Conservation (phyloP, 2,888 invertebrate species). For the Liopterus haemorrhoidalis region DNA sequence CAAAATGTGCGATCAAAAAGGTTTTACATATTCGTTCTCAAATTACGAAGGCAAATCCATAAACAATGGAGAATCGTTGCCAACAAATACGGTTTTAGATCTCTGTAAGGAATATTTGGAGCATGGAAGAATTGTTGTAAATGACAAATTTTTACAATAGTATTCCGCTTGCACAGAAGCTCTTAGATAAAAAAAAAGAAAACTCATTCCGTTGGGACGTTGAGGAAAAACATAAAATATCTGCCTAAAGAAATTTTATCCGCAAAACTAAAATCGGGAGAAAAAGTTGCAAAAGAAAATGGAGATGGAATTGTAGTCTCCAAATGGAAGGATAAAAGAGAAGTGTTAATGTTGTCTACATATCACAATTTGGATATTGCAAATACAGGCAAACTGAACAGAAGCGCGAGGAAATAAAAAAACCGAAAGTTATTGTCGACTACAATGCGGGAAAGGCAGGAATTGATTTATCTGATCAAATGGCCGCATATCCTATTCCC, state of each 20-base stretch:
- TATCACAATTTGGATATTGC: constrained; percentile 18
- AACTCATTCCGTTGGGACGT: constrained; percentile 27
- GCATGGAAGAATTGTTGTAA: no score
- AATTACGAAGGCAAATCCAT: constrained; percentile 5
- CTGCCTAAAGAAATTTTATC: constrained; percentile 24
- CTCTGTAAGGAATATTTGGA: no score
- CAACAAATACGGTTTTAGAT: no score
- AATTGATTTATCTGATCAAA: not conserved
- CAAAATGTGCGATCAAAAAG: not conserved
- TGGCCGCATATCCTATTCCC: not conserved
- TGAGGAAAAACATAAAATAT: constrained; percentile 22
- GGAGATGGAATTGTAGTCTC: constrained; percentile 23
- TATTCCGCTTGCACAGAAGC: constrained; percentile 22
- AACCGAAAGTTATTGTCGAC: not conserved
- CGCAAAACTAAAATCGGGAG: constrained; percentile 22
- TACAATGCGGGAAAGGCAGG: not conserved
- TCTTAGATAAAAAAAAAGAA: constrained; percentile 19
- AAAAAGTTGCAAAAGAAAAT: constrained; percentile 20
- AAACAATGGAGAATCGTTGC: no score
- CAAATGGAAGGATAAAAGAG: constrained; percentile 25
- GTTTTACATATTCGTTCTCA: not conserved
- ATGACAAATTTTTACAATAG: constrained; percentile 29
- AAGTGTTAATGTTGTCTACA: constrained; percentile 22
- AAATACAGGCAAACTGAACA: constrained; percentile 5
- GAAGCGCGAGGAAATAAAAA: constrained; percentile 1